A percentile compares a stretch with the other conserved stretches of the same genome.
Evolutionary conservation across 2,888 invertebrate genomes (phyloP).

Genomic region (Labia minor): DNA sequence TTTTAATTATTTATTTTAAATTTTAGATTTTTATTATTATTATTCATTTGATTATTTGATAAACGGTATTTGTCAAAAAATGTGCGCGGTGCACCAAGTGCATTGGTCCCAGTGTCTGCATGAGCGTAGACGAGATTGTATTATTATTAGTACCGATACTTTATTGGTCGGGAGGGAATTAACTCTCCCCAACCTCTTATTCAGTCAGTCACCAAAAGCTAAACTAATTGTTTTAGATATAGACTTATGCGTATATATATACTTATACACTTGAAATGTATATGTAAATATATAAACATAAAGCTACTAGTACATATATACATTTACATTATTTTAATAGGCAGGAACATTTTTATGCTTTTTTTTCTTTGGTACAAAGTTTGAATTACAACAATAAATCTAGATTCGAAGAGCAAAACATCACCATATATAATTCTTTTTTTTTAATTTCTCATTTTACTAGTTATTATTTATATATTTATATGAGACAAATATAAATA

Average conservation of each 20-base stretch:
- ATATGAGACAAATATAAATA: not conserved
- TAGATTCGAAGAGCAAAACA: not conserved
- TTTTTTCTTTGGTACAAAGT: constrained; percentile 8
- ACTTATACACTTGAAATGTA: not conserved
- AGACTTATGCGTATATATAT: no score
- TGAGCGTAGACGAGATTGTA: constrained; percentile 4
- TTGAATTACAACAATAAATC: constrained; percentile 8
- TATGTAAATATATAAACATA: not conserved
- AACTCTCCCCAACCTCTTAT: not conserved
- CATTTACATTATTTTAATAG: not conserved
- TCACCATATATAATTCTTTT: not conserved
- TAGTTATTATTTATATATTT: not conserved
- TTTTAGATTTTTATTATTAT: not conserved
- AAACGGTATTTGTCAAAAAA: not conserved
- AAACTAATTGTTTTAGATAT: not conserved
- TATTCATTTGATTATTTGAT: not conserved
- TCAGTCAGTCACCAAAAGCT: constrained; percentile 13
- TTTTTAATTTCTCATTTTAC: not conserved
- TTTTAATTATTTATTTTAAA: not conserved
- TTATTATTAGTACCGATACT: constrained; percentile 4
- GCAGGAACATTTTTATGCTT: constrained; percentile 7
- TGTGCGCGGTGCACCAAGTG: constrained; percentile 13
- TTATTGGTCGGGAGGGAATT: not conserved
- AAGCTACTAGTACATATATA: not conserved
- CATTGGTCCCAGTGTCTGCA: constrained; percentile 7